Conservation (phyloP, 2,797 vertebrate genomes). For the Tenualosa thibaudeaui region DNA sequence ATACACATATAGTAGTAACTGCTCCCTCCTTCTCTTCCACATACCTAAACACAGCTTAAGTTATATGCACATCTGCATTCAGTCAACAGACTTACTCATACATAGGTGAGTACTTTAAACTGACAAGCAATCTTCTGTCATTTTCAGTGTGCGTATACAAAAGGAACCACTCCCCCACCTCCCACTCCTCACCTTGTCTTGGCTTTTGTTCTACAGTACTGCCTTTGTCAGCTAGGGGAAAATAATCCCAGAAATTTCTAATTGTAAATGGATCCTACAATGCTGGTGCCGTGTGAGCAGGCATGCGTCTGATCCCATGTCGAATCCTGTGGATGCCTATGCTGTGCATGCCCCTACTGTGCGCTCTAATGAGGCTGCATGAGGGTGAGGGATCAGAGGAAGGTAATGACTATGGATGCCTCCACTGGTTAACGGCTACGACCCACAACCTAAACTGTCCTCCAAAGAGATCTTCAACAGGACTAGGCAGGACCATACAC, state of each 20-base stretch:
- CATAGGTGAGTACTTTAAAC: not conserved
- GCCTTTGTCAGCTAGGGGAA: not conserved
- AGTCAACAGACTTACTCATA: not conserved
- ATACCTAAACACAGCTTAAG: not conserved
- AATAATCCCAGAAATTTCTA: not conserved
- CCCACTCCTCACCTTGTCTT: not conserved
- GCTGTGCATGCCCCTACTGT: not conserved
- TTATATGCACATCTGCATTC: not conserved
- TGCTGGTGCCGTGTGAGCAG: not conserved
- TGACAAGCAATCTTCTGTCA: not conserved
- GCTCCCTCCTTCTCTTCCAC: not conserved
- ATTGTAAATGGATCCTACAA: not conserved
- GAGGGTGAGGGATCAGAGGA: not conserved
- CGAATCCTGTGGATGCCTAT: not conserved
- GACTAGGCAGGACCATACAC: not conserved
- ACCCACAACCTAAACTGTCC: not conserved
- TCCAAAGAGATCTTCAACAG: not conserved
- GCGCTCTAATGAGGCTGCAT: not conserved
- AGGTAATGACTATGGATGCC: not conserved
- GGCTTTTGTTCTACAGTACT: not conserved
- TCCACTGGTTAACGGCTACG: not conserved
- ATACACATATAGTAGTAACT: not conserved
- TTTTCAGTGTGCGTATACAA: not conserved
- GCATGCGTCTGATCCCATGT: slow-evolving; percentile 16
- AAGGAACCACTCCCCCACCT: not conserved